Percentiles rank a stretch among this genome's conserved stretches.
Evolutionary conservation across 1,140 invertebrate species (phyloP).

Genomic region (Bradysia coprophila): DNA sequence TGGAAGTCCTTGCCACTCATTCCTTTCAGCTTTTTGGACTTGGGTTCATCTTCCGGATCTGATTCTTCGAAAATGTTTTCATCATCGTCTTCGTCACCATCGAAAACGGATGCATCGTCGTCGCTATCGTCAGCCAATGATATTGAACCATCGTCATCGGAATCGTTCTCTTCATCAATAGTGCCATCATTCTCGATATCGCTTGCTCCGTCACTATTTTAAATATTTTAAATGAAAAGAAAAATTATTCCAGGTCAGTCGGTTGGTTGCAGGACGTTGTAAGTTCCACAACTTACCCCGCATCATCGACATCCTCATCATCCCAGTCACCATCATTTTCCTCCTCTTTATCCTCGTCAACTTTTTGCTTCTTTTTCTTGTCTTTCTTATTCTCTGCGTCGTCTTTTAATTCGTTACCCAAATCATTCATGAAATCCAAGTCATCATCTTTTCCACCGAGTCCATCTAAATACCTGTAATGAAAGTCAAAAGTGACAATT

Average conservation of each 20-base stretch:
- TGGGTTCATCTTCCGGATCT: conserved; percentile 10
- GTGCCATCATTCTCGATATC: too few relatives aligned
- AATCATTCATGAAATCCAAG: conserved; percentile 33
- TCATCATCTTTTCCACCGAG: conserved; percentile 34
- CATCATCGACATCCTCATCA: conserved; percentile 23
- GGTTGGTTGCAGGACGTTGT: too few relatives aligned
- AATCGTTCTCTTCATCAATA: conserved; percentile 23
- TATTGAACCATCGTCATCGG: conserved; percentile 15
- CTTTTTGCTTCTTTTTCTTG: conserved; percentile 24
- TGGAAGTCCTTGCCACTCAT: conserved; percentile 12
- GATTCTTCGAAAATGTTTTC: conserved; percentile 6
- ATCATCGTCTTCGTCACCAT: conserved; percentile 11
- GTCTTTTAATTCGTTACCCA: conserved; percentile 23
- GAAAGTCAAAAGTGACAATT: too few relatives aligned
- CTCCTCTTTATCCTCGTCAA: conserved; percentile 23
- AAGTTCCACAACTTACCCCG: conserved; percentile 10
- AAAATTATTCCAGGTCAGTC: too few relatives aligned
- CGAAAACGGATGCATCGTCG: conserved; percentile 10
- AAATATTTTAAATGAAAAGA: too few relatives aligned
- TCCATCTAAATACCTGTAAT: conserved; percentile 52
- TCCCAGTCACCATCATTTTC: conserved; percentile 21
- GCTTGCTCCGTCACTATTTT: too few relatives aligned
- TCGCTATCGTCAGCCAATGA: conserved; percentile 16
- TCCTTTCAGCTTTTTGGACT: conserved; percentile 24
- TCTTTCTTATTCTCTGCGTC: conserved; percentile 12